Base-by-base conservation (phyloP, 1,140 invertebrate species). In the Drosophila hydei region DNA sequence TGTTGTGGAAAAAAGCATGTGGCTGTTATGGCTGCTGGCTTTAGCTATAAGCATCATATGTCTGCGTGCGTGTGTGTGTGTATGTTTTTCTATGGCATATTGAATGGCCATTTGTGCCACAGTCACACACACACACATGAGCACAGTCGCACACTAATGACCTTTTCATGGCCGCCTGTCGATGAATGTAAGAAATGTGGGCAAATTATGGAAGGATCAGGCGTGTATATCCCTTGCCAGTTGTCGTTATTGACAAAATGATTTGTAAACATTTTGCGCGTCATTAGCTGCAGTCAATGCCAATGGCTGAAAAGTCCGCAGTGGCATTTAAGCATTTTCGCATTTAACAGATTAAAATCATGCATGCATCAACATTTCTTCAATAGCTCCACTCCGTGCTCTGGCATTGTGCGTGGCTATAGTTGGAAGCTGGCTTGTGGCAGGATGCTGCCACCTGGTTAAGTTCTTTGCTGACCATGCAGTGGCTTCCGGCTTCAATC, bases 191-290 rank as follows among this genome's bases (percentile, higher is more conserved):
- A 87, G 83, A 87, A 87, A 87, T 87, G 81, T 87, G 81, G 70
- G 83, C 81, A 89, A 88, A 88, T 89, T 79, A 88, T 87, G 78
- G 83, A 75, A 69, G 70, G 61, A 63, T 62, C 58, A 65, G 61
- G 62, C 65, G 54, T 59, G 56, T 16, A 58, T 65, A 74, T 74
- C 59, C 55, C 72, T 64, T 67, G 62, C 47, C 63, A 61, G 59
- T 74, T 70, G 71, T 69, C 69, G 84, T 76, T 88, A 88, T 88
- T 88, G 83, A 88, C 83, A 88, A 88, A 88, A 88, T 88, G 83
- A 88, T 88, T 88, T 88, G 83, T 88, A 88, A 88, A 88, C 84
- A 88, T 88, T 88, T 88, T 88, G 79, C 83, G 78, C 84, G 87
- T 88, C 83, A 88, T 88, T 88, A 88, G 83, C 77, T 85, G 73